Base-by-base conservation (phyloP, 92 coral and sea anemone genomes). In the Heliopora coerulea region DNA sequence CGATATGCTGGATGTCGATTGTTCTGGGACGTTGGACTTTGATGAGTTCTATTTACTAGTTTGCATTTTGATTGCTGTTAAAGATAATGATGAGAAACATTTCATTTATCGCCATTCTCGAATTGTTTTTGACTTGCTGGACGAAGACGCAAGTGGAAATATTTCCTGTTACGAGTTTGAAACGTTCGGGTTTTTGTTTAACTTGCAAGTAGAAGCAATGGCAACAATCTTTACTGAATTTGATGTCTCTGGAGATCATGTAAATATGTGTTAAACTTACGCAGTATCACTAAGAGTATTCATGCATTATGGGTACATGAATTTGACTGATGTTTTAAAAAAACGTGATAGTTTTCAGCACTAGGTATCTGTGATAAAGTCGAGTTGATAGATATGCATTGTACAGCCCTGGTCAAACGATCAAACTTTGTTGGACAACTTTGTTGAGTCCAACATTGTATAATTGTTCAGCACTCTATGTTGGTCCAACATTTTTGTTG, bases 221-320 rank as follows among this genome's bases (percentile, higher is more conserved):
- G 77, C 82, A 56, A 85, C 96, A 15, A 93, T 93, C 56, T 93
- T 93, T 63, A 68, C 90, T 48, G 98, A 93, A 39, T 93, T 93
- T 78, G 98, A 93, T 56, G 98, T 93, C 32, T 92, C 97, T 8
- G 97, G 97, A 25, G 97, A 92, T 54, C 96, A 91, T 89, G 97
- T 92, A 48, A 78, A 83, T 73, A 46, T 8, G 12, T 15, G 10
- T 8, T 7, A 46, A 8, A 46, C n/a, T 8, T 37, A 37, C 12
- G 12, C 12, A 37, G n/a, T n/a, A n/a, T n/a, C n/a, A n/a, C n/a
- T n/a, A n/a, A n/a, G n/a, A n/a, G n/a, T n/a, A n/a, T n/a, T n/a
- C n/a, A n/a, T n/a, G n/a, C n/a, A n/a, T n/a, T n/a, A n/a, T n/a
- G n/a, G n/a, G n/a, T n/a, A n/a, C n/a, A n/a, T n/a, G n/a, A n/a